These are phyloP conservation scores for Sminthurides aquaticus DNA, from an alignment of 2,888 invertebrate genomes.

Conservation along the genomic window DNA sequence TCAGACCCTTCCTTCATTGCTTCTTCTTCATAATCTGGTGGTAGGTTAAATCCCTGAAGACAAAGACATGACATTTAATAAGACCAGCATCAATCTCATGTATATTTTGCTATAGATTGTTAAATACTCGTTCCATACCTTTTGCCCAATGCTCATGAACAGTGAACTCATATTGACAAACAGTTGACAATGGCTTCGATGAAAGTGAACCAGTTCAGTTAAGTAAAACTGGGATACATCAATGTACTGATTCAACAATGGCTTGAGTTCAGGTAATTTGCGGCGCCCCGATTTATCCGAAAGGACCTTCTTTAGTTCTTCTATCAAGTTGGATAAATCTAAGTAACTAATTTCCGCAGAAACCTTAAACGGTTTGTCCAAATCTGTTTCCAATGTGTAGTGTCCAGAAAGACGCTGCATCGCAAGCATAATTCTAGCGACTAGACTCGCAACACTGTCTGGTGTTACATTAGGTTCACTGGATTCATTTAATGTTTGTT, in stretches of 20 bases:
- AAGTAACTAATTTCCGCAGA: not conserved
- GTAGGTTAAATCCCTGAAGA: constrained; percentile 79
- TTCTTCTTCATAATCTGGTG: constrained; percentile 67
- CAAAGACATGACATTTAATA: constrained; percentile 6
- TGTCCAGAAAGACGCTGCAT: not conserved
- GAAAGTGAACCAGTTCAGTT: constrained; percentile 67
- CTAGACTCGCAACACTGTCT: not conserved
- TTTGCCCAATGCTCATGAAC: constrained; percentile 72
- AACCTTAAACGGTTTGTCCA: not conserved
- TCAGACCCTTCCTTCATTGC: constrained; percentile 47
- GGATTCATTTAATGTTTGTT: not conserved
- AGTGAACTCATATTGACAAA: constrained; percentile 71
- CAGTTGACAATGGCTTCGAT: constrained; percentile 74
- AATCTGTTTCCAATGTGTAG: not conserved
- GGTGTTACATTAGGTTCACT: not conserved
- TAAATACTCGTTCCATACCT: constrained; percentile 51
- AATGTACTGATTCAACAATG: constrained; percentile 69
- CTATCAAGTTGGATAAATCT: not conserved
- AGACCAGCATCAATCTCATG: too few species aligned
- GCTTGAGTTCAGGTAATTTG: constrained; percentile 47
- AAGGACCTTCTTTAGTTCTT: not conserved
- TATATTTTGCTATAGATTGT: too few species aligned
- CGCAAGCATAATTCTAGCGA: not conserved
- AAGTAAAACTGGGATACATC: constrained; percentile 70
- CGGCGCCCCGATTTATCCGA: not conserved